Evolutionary conservation across 2,797 vertebrate genomes (phyloP).

Genomic region (Enteromius anoplus): DNA sequence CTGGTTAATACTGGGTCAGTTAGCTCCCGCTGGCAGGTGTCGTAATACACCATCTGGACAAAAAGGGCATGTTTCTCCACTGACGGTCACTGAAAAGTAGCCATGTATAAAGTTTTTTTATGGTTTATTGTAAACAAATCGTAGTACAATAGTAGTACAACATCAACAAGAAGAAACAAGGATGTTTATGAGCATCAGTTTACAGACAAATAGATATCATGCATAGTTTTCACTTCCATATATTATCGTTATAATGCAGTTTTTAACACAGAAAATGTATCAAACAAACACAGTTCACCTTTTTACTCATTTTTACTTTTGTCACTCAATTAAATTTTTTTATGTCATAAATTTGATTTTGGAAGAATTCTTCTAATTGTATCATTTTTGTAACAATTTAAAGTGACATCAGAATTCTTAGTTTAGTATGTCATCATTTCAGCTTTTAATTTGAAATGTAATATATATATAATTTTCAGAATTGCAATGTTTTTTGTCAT

Average conservation of each 20-base stretch:
- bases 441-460: no score
- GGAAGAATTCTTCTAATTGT: no score
- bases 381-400: background rate
- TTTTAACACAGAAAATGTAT: background rate
- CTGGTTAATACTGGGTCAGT: background rate
- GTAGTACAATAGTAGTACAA: background rate
- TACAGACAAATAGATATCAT: background rate
- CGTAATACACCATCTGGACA: background rate
- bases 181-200: no score
- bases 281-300: background rate
- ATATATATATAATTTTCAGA: no score
- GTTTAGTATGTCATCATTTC: no score
- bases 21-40: background rate
- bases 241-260: background rate
- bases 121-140: background rate
- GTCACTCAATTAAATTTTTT: no score
- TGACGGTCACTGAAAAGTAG: background rate
- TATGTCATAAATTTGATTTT: no score
- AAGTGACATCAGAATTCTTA: no score
- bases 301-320: no score
- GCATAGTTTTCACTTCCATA: background rate
- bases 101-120: background rate
- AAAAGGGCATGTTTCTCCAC: background rate
- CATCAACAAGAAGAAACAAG: background rate
- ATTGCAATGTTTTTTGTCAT: background rate